Evolutionary conservation across 2,888 invertebrate species (phyloP).

Genomic region (Meliscaeva auricollis): DNA sequence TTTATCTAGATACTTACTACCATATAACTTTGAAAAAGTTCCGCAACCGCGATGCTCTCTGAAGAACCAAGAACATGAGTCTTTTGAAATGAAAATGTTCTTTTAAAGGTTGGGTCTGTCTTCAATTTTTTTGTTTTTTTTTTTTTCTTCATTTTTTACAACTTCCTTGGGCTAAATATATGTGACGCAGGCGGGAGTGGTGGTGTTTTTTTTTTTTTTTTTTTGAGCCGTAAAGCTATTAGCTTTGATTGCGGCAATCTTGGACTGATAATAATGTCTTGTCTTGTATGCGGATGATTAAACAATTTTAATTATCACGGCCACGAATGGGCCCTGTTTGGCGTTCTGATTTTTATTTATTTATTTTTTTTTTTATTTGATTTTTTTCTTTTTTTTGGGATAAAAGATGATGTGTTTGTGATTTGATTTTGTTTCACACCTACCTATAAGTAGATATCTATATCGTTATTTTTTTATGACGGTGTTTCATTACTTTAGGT

Average conservation of each 20-base stretch:
- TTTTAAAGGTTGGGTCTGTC: conserved; percentile 26
- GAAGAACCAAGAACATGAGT: conserved; percentile 25
- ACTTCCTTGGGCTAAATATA: conserved; percentile 33
- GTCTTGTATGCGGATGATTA: conserved; percentile 73
- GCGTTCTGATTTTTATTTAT: conserved; percentile 26
- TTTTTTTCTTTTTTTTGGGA: conserved; percentile 2
- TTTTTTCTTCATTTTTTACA: conserved; percentile 22
- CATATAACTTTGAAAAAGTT: conserved; percentile 56
- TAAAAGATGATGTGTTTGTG: conserved; percentile 48
- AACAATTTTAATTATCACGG: conserved; percentile 73
- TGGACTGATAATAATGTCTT: conserved; percentile 17
- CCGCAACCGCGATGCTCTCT: conserved; percentile 61
- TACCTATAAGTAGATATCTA: conserved; percentile 38
- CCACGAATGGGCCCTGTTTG: conserved; percentile 46
- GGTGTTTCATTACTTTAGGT: neutral
- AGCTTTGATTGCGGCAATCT: conserved; percentile 72
- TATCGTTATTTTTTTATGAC: conserved; percentile 8
- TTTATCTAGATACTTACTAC: neutral
- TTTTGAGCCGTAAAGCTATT: conserved; percentile 59
- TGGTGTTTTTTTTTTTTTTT: conserved; percentile 1
- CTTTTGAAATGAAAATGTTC: conserved; percentile 58
- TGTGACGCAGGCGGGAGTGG: conserved; percentile 49
- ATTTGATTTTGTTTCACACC: conserved; percentile 62
- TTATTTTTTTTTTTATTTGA: conserved; percentile 7
- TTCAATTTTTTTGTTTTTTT: conserved; percentile 4